Evolutionary conservation across 1,140 invertebrate genomes (phyloP).

Genomic region (Asbolus verrucosus): DNA sequence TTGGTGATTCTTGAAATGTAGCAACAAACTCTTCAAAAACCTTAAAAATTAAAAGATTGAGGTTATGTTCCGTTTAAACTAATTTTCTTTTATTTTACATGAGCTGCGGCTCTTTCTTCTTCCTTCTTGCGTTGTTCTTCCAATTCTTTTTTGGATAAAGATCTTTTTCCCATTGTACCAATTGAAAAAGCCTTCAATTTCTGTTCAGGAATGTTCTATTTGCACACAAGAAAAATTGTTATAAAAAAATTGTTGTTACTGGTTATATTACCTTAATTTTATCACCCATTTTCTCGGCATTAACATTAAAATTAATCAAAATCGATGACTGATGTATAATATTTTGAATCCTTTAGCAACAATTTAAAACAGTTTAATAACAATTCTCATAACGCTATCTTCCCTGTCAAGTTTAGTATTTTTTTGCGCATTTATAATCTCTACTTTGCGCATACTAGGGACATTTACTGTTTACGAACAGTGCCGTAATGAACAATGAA

Average conservation of each 20-base stretch:
- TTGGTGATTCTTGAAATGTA: conserved; percentile 91
- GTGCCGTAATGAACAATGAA: too few species aligned
- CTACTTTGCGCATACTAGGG: too few species aligned
- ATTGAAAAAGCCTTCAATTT: conserved; percentile 88
- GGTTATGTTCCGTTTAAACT: conserved; percentile 37
- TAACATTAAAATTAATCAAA: too few species aligned
- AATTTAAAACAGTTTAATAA: too few species aligned
- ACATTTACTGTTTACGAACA: too few species aligned
- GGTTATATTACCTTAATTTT: conserved; percentile 32
- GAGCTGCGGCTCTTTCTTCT: conserved; percentile 87
- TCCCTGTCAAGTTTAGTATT: too few species aligned
- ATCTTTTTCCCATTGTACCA: conserved; percentile 83
- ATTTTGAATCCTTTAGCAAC: too few species aligned
- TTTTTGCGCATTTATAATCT: too few species aligned
- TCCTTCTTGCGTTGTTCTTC: conserved; percentile 92
- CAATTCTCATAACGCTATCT: too few species aligned
- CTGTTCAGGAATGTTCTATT: conserved; percentile 73
- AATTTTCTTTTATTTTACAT: conserved; percentile 68
- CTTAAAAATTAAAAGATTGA: conserved; percentile 65
- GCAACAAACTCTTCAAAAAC: conserved; percentile 98
- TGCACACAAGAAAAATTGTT: neutral
- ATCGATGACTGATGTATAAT: too few species aligned
- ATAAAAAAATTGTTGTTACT: neutral
- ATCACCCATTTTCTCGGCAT: conserved; percentile 37
- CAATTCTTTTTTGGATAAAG: conserved; percentile 85